Evolutionary conservation across 1,140 invertebrate species (phyloP), one percentile per base, ranked within the genome.

Genomic region (Octopus sinensis): DNA sequence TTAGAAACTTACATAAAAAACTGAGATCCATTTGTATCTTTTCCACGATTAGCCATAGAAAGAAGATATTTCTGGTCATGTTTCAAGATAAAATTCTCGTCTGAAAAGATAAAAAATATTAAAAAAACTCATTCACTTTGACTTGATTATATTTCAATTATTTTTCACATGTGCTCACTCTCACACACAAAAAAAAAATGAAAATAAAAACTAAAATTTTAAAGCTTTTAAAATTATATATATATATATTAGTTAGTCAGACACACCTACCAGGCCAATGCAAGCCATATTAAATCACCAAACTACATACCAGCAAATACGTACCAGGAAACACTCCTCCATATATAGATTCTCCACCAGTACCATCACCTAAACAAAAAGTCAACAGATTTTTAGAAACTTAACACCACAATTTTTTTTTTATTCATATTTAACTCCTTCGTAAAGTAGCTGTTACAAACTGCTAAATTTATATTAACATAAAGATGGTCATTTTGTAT

Each of bases 31-130:
- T 91, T 91, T 78, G 90, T 90, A 76, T 90, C 88, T 82, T 88
- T 88, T 76, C 90, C 90, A 84, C 87, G 86, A 95, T 92, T 92
- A 30, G 91, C 91, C 91, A 92, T 92, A 54, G 91, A 92, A 78
- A 92, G 87, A 53, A 92, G 84, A 85, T 89, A 92, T 17, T 91
- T 90, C 82, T 89, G 88, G 85, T 97, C 96, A 92, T 98, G 97
- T 90, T 96, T 95, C 43, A 96, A 86, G 0, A 94, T 94, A 89
- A 99, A 97, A 87, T 95, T 95, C 92, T 99, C 97, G 94, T 98
- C 97, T 94, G 84, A 53, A 86, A 88, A 80, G 80, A 83, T 80
- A 54, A 75, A 51, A 43, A 43, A 43, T 43, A 43, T 43, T 0
- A 43, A 43, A 43, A 43, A 43, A 43, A 43, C 30, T 3, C 30